phyloP scores from a whole-genome alignment of 1,140 invertebrate genomes.

The Drosophila setifemur region DNA sequence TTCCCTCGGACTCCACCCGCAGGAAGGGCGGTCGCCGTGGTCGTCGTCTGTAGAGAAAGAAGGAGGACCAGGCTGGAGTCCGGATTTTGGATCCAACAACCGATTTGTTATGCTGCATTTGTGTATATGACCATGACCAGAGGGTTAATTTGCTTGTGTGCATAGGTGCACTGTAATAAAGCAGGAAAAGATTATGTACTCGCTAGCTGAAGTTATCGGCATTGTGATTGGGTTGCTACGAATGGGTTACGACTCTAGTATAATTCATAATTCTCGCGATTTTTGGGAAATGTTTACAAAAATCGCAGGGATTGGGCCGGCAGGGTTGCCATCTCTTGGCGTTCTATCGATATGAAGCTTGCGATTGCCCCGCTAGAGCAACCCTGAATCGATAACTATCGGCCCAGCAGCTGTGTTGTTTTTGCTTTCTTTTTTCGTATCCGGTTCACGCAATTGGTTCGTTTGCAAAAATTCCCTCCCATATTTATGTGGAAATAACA shows the following conservation, averaged over 20 bases:
- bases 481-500: constrained; percentile 22
- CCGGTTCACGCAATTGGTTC: constrained; percentile 72
- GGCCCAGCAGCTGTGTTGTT: constrained; percentile 37
- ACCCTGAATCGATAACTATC: constrained; percentile 44
- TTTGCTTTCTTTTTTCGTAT: constrained; percentile 71
- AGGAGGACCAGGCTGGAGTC: background rate
- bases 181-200: constrained; percentile 22
- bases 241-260: background rate
- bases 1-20: constrained; percentile 98
- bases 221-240: background rate
- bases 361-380: constrained; percentile 19
- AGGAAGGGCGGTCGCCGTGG: constrained; percentile 99
- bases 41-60: constrained; percentile 93
- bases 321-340: constrained; percentile 5
- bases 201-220: background rate
- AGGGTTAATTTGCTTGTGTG: constrained; percentile 23
- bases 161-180: constrained; percentile 39
- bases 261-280: background rate
- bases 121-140: constrained; percentile 22
- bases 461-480: constrained; percentile 35
- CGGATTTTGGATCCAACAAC: background rate
- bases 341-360: background rate
- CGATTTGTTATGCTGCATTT: constrained; percentile 22
- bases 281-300: constrained; percentile 28
- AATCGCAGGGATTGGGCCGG: background rate